phyloP scores from a whole-genome alignment of 2,888 invertebrate species.

The Exephanes ischioxanthus region DNA sequence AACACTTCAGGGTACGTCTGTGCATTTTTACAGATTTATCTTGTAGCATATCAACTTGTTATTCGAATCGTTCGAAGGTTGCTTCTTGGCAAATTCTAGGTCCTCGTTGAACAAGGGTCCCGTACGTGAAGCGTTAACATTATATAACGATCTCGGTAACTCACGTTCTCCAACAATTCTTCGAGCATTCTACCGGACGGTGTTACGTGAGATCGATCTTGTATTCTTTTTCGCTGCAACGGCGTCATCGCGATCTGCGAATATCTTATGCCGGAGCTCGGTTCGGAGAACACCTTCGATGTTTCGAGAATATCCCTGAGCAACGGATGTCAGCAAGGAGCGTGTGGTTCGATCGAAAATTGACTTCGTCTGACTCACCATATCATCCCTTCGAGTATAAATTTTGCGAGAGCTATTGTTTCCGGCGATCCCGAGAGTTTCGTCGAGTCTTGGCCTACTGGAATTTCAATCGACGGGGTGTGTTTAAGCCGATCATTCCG shows the following conservation, averaged over 20 bases:
- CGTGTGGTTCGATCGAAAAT: neutral
- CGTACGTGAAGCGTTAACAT: neutral
- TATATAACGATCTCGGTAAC: neutral
- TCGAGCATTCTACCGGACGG: conserved; percentile 70
- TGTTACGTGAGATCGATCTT: conserved; percentile 70
- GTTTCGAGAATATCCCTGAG: conserved; percentile 83
- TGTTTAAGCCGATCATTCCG: conserved; percentile 77
- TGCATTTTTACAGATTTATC: too few relatives aligned
- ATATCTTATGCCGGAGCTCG: conserved; percentile 72
- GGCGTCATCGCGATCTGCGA: conserved; percentile 74
- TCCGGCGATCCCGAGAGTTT: conserved; percentile 59
- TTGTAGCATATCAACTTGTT: too few relatives aligned
- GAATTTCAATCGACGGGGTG: conserved; percentile 75
- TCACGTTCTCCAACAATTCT: conserved; percentile 75
- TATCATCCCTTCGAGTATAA: conserved; percentile 79
- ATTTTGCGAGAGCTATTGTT: conserved; percentile 70
- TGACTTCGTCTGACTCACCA: conserved; percentile 74
- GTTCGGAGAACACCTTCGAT: conserved; percentile 29
- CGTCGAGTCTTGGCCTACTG: conserved; percentile 62
- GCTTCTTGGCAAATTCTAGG: too few relatives aligned
- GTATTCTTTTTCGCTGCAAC: conserved; percentile 66
- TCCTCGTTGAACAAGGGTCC: too few relatives aligned
- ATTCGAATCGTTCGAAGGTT: too few relatives aligned
- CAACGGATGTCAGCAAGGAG: conserved; percentile 29
- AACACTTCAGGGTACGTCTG: too few relatives aligned